Conservation (phyloP, 2,797 vertebrate genomes). For the Enteromius radiatus region DNA sequence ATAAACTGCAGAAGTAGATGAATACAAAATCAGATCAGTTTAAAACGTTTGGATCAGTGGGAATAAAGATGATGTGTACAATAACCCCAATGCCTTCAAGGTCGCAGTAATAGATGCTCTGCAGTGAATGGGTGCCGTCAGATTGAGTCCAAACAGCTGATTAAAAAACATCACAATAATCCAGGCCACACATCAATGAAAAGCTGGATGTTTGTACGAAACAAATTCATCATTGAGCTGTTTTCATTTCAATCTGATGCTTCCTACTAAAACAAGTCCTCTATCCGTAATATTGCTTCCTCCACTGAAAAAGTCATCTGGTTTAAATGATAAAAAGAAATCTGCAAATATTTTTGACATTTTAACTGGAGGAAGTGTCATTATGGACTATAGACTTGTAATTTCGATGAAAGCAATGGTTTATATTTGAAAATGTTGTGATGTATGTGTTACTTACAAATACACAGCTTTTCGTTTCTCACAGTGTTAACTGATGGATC, state of each 20-base stretch:
- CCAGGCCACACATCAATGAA: neutral
- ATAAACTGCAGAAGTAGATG: no score
- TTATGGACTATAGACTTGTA: neutral
- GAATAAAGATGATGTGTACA: neutral
- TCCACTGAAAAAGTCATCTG: no score
- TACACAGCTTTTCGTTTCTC: neutral
- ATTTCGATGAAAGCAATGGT: no score
- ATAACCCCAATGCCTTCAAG: neutral
- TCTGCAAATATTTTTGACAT: neutral
- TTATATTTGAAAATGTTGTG: neutral
- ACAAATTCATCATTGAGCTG: neutral
- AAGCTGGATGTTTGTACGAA: neutral
- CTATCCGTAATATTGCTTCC: no score
- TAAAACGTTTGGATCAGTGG: neutral
- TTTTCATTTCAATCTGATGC: neutral
- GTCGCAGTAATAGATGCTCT: neutral
- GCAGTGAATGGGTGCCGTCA: neutral
- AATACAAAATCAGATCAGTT: slow-evolving; percentile 4
- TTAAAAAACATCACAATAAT: neutral
- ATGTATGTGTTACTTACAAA: neutral
- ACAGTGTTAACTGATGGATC: no score
- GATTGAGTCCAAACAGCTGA: neutral
- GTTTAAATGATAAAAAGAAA: no score
- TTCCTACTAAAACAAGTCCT: no score
- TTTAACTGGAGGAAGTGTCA: neutral